Conservation (phyloP, 2,888 invertebrate species). For the Psylliodes chrysocephalus region DNA sequence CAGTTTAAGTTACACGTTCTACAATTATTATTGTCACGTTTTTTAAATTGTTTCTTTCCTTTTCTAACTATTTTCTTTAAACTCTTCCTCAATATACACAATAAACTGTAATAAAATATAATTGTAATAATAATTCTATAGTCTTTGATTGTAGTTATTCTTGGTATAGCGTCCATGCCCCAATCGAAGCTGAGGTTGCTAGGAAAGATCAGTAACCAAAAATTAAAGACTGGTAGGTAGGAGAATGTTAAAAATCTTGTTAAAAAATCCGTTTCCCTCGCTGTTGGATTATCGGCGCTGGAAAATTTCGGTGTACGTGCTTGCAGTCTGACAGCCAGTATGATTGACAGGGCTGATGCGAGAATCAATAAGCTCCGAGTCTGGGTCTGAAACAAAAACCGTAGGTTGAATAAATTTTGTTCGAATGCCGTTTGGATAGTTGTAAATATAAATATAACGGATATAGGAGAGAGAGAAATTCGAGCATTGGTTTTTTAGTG, state of each 20-base stretch:
- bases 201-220: constrained; percentile 87
- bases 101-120: constrained; percentile 73
- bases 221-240: constrained; percentile 92
- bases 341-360: constrained; percentile 72
- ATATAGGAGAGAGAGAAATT: constrained; percentile 8
- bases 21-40: constrained; percentile 63
- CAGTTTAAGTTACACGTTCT: constrained; percentile 76
- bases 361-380: constrained; percentile 77
- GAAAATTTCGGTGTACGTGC: constrained; percentile 87
- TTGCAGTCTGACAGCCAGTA: constrained; percentile 81
- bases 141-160: constrained; percentile 82
- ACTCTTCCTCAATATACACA: constrained; percentile 49
- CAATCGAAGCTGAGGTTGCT: constrained; percentile 94
- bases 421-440: not conserved
- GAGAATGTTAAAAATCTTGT: constrained; percentile 90
- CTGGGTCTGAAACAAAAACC: constrained; percentile 72
- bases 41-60: constrained; percentile 3
- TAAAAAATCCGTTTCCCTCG: constrained; percentile 82
- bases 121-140: constrained; percentile 80
- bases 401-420: constrained; percentile 2
- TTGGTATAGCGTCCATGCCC: constrained; percentile 97
- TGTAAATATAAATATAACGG: constrained; percentile 13
- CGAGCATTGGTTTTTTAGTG: not conserved
- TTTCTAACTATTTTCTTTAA: constrained; percentile 36
- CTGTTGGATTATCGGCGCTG: constrained; percentile 94